Evolutionary conservation across 2,888 invertebrate species (phyloP), one percentile per base, ranked within the genome.

Genomic region (Chesias legatella): DNA sequence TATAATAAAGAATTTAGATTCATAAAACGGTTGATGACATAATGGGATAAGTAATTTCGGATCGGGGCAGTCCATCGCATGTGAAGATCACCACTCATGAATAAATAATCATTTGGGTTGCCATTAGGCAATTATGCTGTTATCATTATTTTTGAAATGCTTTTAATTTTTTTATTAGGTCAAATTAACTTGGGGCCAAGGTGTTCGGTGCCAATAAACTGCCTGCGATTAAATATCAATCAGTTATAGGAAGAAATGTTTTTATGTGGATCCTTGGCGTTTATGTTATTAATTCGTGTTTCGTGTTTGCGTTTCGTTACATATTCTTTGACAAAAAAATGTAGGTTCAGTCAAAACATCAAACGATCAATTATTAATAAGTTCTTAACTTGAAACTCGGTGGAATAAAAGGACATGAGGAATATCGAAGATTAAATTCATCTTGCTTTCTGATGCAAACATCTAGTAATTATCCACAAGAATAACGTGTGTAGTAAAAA

Each of bases 11-110:
- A 79, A 80, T 81, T 81, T 78, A 79, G 75, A 73, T 78, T 77
- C 76, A 80, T 83, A 82, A 85, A 88, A 79, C 70, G 67, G 64
- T 79, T 86, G 83, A 88, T 83, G 85, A 86, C 82, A 85, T 88
- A 86, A 86, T 88, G 77, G 73, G 77, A 64, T 66, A 64, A 58
- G 68, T 84, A 86, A 86, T 86, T 79, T 82, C 50, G 71, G 82
- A 75, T 67, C 65, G 68, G 63, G 67, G 76, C 78, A 70, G 75
- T 74, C 72, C 58, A 75, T 76, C 72, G 74, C 70, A 72, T 76
- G 73, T 69, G 71, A 72, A 68, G 73, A 79, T 76, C 78, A 62
- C 63, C 73, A 66, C 67, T 67, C 58, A 52, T 84, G 84, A 84
- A 82, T 86, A 85, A 82, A 85, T 85, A 83, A 84, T 81, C 81